phyloP scores from a whole-genome alignment of 2,888 invertebrate species.

The Junonia oenone region DNA sequence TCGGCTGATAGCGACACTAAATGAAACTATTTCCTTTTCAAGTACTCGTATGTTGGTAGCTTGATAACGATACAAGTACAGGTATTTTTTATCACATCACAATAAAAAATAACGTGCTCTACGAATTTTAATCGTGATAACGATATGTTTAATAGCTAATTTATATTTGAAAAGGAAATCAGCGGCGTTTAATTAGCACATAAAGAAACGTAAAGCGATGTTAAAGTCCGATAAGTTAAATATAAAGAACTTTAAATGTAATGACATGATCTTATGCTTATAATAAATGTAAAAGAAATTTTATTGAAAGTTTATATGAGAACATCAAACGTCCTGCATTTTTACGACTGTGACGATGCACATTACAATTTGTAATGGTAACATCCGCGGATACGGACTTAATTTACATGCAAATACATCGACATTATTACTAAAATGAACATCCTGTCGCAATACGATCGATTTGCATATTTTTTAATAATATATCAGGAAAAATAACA shows the following conservation, averaged over 20 bases:
- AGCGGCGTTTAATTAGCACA: neutral
- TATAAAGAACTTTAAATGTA: conserved; percentile 7
- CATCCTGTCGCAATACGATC: conserved; percentile 69
- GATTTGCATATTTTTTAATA: conserved; percentile 79
- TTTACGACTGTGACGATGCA: conserved; percentile 55
- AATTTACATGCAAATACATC: conserved; percentile 75
- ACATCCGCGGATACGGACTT: conserved; percentile 65
- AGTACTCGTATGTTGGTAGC: neutral
- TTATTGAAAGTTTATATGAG: conserved; percentile 27
- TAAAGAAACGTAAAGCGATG: neutral
- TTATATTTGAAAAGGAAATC: neutral
- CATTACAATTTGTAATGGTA: conserved; percentile 66
- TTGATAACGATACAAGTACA: too few species aligned
- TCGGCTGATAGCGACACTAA: conserved; percentile 56
- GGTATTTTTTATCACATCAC: neutral
- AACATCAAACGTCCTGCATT: conserved; percentile 41
- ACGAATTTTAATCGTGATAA: neutral
- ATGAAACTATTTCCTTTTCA: neutral
- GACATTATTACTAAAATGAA: conserved; percentile 71
- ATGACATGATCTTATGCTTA: conserved; percentile 14
- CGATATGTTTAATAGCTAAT: neutral
- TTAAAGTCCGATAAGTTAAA: conserved; percentile 4
- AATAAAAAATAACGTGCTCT: neutral
- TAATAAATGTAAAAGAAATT: conserved; percentile 18
- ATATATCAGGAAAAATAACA: conserved; percentile 67